These are phyloP conservation scores for Harmothoe impar DNA, from an alignment of 2,888 invertebrate species.

Conservation along the genomic window DNA sequence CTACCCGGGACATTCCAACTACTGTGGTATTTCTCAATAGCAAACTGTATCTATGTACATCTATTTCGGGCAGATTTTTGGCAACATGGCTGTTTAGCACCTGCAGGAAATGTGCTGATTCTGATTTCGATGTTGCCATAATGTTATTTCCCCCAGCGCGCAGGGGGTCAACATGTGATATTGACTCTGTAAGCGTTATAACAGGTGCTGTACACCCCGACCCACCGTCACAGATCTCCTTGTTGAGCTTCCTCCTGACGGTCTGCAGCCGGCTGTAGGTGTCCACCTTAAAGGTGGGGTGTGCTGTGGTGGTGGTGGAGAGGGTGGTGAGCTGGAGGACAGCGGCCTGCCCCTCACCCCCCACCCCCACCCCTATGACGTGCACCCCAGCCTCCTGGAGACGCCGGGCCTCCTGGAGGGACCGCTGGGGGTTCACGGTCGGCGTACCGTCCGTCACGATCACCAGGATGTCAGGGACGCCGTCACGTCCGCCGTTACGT, in stretches of 20 bases:
- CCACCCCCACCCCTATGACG: constrained; percentile 67
- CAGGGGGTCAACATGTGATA: too few species aligned
- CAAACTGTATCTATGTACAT: too few species aligned
- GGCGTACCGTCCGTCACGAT: constrained; percentile 70
- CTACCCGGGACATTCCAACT: too few species aligned
- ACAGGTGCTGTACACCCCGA: too few species aligned
- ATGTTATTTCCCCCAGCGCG: too few species aligned
- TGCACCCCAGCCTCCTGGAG: constrained; percentile 63
- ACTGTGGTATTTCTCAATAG: too few species aligned
- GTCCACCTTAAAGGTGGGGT: not conserved
- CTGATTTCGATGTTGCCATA: too few species aligned
- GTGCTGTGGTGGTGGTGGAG: constrained; percentile 33
- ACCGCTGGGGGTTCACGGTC: constrained; percentile 64
- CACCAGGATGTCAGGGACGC: constrained; percentile 66
- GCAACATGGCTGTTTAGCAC: too few species aligned
- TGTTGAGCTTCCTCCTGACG: constrained; percentile 23
- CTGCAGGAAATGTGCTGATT: too few species aligned
- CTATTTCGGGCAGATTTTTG: too few species aligned
- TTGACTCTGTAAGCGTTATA: too few species aligned
- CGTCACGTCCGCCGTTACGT: constrained; percentile 65
- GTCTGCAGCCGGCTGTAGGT: constrained; percentile 44
- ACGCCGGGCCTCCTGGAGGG: constrained; percentile 67
- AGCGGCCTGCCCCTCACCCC: constrained; percentile 48
- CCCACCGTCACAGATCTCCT: constrained; percentile 45
- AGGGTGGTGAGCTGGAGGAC: constrained; percentile 36